Conservation (phyloP, 2,888 invertebrate genomes). For the Scotopteryx bipunctaria region DNA sequence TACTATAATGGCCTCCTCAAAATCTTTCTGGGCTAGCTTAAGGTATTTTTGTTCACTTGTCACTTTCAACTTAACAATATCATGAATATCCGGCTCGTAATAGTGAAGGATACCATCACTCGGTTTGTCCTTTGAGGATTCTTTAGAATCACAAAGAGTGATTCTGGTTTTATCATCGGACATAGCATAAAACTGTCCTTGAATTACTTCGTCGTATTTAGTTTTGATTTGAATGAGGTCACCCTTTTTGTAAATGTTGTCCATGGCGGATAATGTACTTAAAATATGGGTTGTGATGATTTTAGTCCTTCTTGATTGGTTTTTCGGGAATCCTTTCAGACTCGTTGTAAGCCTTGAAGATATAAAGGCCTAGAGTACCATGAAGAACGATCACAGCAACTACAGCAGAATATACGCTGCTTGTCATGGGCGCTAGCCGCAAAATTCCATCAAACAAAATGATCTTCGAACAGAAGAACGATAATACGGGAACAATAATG, state of each 20-base stretch:
- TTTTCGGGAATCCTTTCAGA: conserved; percentile 60
- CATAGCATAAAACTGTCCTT: conserved; percentile 75
- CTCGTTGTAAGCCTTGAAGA: conserved; percentile 89
- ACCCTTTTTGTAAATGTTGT: conserved; percentile 74
- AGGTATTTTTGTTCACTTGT: conserved; percentile 58
- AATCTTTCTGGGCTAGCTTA: conserved; percentile 70
- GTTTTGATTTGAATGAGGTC: conserved; percentile 76
- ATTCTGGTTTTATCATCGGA: conserved; percentile 73
- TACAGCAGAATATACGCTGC: conserved; percentile 91
- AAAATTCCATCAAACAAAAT: conserved; percentile 88
- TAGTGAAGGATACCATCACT: conserved; percentile 70
- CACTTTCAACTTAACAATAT: conserved; percentile 69
- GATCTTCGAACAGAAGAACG: conserved; percentile 88
- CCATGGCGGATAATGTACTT: conserved; percentile 58
- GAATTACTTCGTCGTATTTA: conserved; percentile 68
- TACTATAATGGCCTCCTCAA: conserved; percentile 66
- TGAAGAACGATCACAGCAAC: conserved; percentile 90
- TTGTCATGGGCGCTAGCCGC: conserved; percentile 79
- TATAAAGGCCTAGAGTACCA: conserved; percentile 89
- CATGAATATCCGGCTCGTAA: conserved; percentile 69
- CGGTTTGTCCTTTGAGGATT: conserved; percentile 55
- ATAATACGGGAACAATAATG: conserved; percentile 88
- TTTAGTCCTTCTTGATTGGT: conserved; percentile 75
- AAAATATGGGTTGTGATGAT: conserved; percentile 2
- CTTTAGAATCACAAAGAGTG: conserved; percentile 72